Evolutionary conservation across 2,888 invertebrate species (phyloP).

Genomic region (Phortica magna): DNA sequence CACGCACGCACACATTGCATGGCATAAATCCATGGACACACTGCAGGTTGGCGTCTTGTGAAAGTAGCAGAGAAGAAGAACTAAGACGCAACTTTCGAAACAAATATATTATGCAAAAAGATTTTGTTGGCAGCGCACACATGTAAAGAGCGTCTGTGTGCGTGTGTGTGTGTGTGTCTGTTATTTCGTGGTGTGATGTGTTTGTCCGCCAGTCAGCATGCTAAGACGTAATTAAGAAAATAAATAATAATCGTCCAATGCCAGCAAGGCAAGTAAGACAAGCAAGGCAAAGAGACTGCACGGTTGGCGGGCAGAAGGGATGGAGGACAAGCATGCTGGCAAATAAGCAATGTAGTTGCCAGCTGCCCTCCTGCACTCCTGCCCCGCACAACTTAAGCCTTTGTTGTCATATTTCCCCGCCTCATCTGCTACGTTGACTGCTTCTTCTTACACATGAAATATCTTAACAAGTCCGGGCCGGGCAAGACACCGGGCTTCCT

Average conservation of each 20-base stretch:
- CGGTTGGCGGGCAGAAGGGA: no score
- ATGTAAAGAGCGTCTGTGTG: background rate
- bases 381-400: conserved; percentile 57
- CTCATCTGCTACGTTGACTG: conserved; percentile 34
- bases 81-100: conserved; percentile 20
- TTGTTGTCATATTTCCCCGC: conserved; percentile 60
- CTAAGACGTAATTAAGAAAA: conserved; percentile 74
- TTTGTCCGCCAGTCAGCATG: conserved; percentile 45
- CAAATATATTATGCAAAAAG: conserved; percentile 51
- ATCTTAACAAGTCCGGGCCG: conserved; percentile 59
- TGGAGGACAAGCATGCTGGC: conserved; percentile 29
- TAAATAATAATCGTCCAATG: conserved; percentile 73
- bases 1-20: conserved; percentile 1
- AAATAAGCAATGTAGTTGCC: background rate
- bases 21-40: background rate
- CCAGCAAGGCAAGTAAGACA: conserved; percentile 40
- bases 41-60: background rate
- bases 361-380: conserved; percentile 14
- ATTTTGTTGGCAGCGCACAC: conserved; percentile 35
- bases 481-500: no score
- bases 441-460: conserved; percentile 46
- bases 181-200: background rate
- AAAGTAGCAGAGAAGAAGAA: conserved; percentile 7
- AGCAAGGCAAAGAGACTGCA: background rate
- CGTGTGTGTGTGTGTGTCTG: conserved; percentile 15